Conservation (phyloP, 2,113 vertebrate genomes). For the Alectura lathami region DNA sequence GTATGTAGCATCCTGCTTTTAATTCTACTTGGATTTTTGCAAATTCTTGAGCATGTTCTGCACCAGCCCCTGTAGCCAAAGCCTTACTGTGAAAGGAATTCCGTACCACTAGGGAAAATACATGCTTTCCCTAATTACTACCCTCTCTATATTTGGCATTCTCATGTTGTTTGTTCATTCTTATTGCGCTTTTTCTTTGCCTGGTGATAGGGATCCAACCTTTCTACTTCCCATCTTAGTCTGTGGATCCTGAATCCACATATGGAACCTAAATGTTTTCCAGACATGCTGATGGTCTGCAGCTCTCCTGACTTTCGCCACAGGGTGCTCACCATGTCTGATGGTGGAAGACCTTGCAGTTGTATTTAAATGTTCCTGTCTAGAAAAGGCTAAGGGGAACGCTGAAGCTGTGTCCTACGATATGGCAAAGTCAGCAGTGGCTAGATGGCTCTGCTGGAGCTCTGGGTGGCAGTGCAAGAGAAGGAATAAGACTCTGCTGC, state of each 20-base stretch:
- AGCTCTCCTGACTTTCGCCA: not conserved
- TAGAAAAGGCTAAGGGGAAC: not conserved
- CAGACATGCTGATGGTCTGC: not conserved
- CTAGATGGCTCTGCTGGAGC: no score
- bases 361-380: not conserved
- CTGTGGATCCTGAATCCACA: not conserved
- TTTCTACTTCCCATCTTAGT: not conserved
- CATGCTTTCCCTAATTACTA: not conserved
- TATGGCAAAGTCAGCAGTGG: not conserved
- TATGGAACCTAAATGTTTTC: fast-evolving
- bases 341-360: not conserved
- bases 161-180: not conserved
- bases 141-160: not conserved
- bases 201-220: not conserved
- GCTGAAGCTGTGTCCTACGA: no score
- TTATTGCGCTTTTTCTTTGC: not conserved
- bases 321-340: not conserved
- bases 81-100: not conserved
- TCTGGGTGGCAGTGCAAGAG: no score
- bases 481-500: no score
- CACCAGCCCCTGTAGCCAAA: fast-evolving
- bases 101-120: not conserved
- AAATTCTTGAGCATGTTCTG: not conserved
- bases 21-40: not conserved
- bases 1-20: not conserved